Evolutionary conservation across 2,113 vertebrate species (phyloP).

Genomic region (Podarcis muralis): DNA sequence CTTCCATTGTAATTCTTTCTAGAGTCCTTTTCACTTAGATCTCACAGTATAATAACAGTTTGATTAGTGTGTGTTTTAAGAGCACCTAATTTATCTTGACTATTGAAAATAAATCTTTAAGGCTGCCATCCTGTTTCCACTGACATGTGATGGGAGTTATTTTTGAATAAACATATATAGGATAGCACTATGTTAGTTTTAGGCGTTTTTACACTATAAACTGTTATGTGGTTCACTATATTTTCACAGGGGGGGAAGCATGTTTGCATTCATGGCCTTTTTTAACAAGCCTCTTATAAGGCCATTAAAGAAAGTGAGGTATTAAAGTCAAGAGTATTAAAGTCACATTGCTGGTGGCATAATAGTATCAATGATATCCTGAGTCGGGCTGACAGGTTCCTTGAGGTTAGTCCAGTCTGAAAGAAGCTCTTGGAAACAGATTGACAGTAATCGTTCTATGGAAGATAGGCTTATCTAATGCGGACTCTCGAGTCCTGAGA

Average conservation of each 20-base stretch:
- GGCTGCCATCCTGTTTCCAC: too few species aligned
- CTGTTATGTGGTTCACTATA: too few species aligned
- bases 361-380: not conserved
- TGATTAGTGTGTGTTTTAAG: not conserved
- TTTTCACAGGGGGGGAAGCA: not conserved
- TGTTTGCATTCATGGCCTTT: not conserved
- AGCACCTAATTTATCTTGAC: not conserved
- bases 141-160: too few species aligned
- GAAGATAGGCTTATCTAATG: not conserved
- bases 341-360: not conserved
- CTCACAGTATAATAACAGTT: not conserved
- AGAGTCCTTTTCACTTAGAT: conserved; percentile 6
- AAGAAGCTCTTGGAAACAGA: not conserved
- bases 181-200: too few species aligned
- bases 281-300: not conserved
- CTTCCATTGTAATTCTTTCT: not conserved
- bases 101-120: not conserved
- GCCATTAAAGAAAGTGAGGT: not conserved
- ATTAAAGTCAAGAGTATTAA: not conserved
- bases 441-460: not conserved
- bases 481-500: not conserved
- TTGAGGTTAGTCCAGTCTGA: not conserved
- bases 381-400: not conserved
- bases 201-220: too few species aligned
- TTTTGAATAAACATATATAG: too few species aligned